Evolutionary conservation across 2,888 invertebrate species (phyloP).

Genomic region (Meganola albula): DNA sequence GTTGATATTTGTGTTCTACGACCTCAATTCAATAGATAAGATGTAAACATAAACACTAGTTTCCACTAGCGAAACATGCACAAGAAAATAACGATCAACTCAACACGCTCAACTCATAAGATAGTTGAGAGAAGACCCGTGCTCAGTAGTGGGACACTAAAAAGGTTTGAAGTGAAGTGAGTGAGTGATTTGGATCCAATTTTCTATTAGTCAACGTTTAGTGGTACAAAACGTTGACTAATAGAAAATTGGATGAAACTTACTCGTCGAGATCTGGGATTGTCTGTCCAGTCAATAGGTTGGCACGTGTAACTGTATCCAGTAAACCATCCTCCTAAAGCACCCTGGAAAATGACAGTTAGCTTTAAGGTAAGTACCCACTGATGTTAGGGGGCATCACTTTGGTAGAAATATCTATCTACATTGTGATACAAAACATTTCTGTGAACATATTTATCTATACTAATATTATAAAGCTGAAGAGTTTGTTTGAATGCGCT

Average conservation of each 20-base stretch:
- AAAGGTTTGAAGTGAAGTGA: not conserved
- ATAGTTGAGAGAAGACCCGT: too few relatives aligned
- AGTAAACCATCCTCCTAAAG: conserved; percentile 10
- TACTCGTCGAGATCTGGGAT: conserved; percentile 7
- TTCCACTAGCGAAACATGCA: too few relatives aligned
- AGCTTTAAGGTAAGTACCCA: not conserved
- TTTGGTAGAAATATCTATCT: not conserved
- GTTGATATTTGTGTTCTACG: too few relatives aligned
- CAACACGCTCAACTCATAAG: too few relatives aligned
- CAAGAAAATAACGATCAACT: too few relatives aligned
- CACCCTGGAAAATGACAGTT: conserved; percentile 12
- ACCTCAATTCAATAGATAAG: too few relatives aligned
- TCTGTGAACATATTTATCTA: not conserved
- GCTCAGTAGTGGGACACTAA: not conserved
- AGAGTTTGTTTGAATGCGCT: not conserved
- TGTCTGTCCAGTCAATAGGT: conserved; percentile 15
- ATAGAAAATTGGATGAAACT: conserved; percentile 1
- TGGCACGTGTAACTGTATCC: conserved; percentile 16
- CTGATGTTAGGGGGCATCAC: not conserved
- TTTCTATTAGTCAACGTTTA: not conserved
- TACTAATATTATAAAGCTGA: not conserved
- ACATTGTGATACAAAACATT: not conserved
- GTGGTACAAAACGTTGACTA: not conserved
- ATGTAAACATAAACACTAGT: too few relatives aligned
- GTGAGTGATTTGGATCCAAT: not conserved